Evolutionary conservation across 2,797 vertebrate genomes (phyloP).

Genomic region (Myiotriccus ornatus): DNA sequence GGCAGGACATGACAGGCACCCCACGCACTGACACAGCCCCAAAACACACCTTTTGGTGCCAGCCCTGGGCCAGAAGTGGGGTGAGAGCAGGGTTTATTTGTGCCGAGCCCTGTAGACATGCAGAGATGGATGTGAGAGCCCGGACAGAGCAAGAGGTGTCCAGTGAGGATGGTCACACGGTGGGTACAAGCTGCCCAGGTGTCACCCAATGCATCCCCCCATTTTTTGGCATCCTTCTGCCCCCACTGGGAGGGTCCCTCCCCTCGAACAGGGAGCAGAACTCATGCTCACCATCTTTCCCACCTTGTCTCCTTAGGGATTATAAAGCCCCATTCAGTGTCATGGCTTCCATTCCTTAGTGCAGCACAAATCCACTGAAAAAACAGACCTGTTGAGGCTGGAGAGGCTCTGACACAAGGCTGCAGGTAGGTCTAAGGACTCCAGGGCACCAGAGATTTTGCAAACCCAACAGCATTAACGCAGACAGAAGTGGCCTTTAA

Average conservation of each 20-base stretch:
- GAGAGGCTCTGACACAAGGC: neutral
- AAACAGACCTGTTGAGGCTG: rapidly evolving
- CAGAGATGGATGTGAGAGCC: neutral
- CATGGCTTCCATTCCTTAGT: neutral
- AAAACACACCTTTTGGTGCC: neutral
- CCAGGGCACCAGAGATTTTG: neutral
- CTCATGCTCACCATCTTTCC: neutral
- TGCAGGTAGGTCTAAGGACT: neutral
- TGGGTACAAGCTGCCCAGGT: neutral
- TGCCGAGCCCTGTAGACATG: neutral
- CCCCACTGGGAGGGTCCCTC: neutral
- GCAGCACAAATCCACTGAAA: neutral
- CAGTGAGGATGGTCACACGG: neutral
- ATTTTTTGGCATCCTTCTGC: neutral
- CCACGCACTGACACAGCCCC: neutral
- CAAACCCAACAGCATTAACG: neutral
- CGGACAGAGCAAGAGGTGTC: neutral
- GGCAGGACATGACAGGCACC: rapidly evolving
- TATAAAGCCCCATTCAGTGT: neutral
- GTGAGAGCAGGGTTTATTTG: neutral
- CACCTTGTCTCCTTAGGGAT: neutral
- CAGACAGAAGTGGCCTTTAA: neutral
- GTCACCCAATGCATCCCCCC: neutral
- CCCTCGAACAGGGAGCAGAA: neutral
- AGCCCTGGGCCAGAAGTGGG: neutral